phyloP scores from a whole-genome alignment of 2,797 vertebrate genomes.

The Sarcoramphus papa region DNA sequence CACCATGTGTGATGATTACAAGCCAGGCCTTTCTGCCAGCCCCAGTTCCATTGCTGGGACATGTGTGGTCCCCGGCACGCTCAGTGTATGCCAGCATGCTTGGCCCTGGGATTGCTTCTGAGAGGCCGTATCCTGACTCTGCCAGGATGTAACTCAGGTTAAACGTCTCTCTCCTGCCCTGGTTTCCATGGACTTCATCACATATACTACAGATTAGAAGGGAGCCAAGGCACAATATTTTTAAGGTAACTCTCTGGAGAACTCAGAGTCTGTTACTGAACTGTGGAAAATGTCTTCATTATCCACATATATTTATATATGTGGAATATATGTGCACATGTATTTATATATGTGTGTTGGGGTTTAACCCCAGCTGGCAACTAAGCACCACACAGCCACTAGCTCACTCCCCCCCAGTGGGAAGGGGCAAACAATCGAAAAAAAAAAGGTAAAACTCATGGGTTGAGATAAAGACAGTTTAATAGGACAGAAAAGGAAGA shows the following conservation, averaged over 20 bases:
- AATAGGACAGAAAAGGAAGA: too few relatives aligned
- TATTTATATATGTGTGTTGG: too few relatives aligned
- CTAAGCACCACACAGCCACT: too few relatives aligned
- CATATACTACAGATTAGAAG: accelerated
- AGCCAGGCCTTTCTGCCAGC: not conserved
- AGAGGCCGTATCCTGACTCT: not conserved
- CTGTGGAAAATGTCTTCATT: not conserved
- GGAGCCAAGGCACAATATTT: not conserved
- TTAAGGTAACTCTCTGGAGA: not conserved
- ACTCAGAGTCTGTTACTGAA: not conserved
- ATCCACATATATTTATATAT: too few relatives aligned
- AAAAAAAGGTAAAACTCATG: too few relatives aligned
- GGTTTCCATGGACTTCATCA: not conserved
- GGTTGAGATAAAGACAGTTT: too few relatives aligned
- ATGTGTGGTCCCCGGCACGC: accelerated
- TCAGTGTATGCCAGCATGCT: too few relatives aligned
- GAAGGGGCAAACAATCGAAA: too few relatives aligned
- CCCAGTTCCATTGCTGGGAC: not conserved
- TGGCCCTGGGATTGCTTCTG: not conserved
- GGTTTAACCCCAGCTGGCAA: too few relatives aligned
- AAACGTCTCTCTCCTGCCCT: not conserved
- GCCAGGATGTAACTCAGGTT: not conserved
- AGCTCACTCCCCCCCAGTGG: too few relatives aligned
- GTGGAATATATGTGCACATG: too few relatives aligned
- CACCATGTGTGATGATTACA: too few relatives aligned